Conservation (phyloP, 2,888 invertebrate genomes). For the Epinotia demarniana region DNA sequence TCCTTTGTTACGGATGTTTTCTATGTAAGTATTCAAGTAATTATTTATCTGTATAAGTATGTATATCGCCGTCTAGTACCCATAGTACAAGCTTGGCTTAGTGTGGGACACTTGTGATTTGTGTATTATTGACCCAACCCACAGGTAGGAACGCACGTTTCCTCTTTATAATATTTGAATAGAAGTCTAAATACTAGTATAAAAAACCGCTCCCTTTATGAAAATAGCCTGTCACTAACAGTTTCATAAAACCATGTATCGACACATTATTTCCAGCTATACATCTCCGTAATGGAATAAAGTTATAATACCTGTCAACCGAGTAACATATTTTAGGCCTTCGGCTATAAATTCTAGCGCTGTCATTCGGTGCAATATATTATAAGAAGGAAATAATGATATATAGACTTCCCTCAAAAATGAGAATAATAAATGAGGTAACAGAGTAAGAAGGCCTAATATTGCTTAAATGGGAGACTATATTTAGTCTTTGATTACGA, state of each 20-base stretch:
- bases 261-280: neutral
- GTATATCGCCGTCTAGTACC: too few relatives aligned
- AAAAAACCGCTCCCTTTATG: neutral
- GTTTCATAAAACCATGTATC: constrained; percentile 1
- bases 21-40: too few relatives aligned
- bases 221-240: neutral
- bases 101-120: too few relatives aligned
- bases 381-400: constrained; percentile 25
- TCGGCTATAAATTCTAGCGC: constrained; percentile 35
- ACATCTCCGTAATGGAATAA: constrained; percentile 26
- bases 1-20: too few relatives aligned
- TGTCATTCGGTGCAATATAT: constrained; percentile 29
- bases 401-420: constrained; percentile 18
- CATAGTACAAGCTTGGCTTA: too few relatives aligned
- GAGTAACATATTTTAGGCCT: constrained; percentile 34
- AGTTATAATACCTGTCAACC: constrained; percentile 29
- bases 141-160: too few relatives aligned
- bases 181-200: neutral
- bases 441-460: neutral
- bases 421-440: neutral
- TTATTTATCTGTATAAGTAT: too few relatives aligned
- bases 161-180: too few relatives aligned
- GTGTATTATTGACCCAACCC: too few relatives aligned
- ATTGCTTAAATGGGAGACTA: neutral
- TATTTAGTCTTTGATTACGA: too few relatives aligned